These are phyloP conservation scores for Apodemus agrarius DNA, from an alignment of 2,797 vertebrate genomes.

Conservation along the genomic window DNA sequence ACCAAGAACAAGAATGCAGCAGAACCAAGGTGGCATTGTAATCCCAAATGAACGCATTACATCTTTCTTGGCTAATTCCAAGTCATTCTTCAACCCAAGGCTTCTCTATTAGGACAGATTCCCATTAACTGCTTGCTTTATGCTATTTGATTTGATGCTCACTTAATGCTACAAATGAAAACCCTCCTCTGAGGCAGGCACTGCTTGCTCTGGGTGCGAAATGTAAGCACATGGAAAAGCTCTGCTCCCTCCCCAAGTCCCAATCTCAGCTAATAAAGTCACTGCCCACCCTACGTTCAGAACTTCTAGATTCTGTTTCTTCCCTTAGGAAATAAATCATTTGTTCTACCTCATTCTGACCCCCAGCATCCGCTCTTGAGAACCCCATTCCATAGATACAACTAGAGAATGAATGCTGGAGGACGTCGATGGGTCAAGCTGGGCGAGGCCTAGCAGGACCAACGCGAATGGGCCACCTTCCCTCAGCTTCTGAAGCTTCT, in stretches of 20 bases:
- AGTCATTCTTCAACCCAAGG: neutral
- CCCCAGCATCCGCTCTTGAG: neutral
- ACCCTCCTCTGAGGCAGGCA: neutral
- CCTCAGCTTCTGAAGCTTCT: neutral
- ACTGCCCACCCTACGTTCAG: neutral
- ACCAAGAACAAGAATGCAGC: neutral
- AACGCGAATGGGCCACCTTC: neutral
- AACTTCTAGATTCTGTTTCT: neutral
- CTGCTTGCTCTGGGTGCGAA: neutral
- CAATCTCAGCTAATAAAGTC: neutral
- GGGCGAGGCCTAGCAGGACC: neutral
- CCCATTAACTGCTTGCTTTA: neutral
- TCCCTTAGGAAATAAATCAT: neutral
- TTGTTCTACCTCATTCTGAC: neutral
- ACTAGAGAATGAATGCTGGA: rapidly evolving
- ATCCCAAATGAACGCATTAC: neutral
- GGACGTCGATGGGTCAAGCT: rapidly evolving
- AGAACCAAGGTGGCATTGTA: neutral
- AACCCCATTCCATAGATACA: neutral
- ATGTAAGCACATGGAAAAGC: neutral
- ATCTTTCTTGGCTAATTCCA: neutral
- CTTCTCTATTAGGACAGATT: neutral
- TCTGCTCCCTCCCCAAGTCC: neutral
- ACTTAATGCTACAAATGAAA: neutral
- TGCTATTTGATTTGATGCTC: neutral